phyloP scores from a whole-genome alignment of 2,888 invertebrate genomes.

The Timema podura region DNA sequence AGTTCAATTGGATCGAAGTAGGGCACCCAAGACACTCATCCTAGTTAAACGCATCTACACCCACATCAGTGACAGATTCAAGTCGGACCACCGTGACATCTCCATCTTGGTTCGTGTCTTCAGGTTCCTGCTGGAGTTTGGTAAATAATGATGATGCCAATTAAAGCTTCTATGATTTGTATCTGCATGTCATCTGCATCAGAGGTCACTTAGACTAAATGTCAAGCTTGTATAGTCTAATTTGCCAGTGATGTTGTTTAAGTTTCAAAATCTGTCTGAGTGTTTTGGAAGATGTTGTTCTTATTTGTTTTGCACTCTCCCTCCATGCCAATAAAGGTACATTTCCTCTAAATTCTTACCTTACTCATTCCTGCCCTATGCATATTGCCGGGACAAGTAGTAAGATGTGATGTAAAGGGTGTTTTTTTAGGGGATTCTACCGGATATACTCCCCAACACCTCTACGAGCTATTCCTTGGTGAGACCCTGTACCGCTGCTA shows the following conservation, averaged over 20 bases:
- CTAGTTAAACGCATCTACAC: constrained; percentile 28
- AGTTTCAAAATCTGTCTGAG: no score
- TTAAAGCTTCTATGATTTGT: background rate
- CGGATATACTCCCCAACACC: constrained; percentile 24
- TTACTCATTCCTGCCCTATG: no score
- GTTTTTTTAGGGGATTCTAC: constrained; percentile 23
- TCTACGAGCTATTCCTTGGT: constrained; percentile 26
- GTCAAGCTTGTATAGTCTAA: no score
- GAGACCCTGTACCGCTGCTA: constrained; percentile 30
- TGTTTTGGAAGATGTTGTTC: no score
- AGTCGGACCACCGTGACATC: constrained; percentile 27
- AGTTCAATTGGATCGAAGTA: constrained; percentile 22
- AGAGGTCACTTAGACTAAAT: no score
- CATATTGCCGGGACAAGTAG: background rate
- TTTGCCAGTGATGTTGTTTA: no score
- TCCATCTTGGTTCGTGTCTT: constrained; percentile 27
- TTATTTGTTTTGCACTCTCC: no score
- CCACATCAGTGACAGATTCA: constrained; percentile 25
- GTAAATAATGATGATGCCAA: constrained; percentile 19
- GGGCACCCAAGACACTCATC: constrained; percentile 20
- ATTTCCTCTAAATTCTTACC: no score
- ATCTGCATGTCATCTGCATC: background rate
- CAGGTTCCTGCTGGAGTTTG: constrained; percentile 27
- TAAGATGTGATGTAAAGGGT: background rate
- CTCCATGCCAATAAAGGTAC: no score